Conservation (phyloP, 2,888 invertebrate genomes). For the Pachymerium ferrugineum region DNA sequence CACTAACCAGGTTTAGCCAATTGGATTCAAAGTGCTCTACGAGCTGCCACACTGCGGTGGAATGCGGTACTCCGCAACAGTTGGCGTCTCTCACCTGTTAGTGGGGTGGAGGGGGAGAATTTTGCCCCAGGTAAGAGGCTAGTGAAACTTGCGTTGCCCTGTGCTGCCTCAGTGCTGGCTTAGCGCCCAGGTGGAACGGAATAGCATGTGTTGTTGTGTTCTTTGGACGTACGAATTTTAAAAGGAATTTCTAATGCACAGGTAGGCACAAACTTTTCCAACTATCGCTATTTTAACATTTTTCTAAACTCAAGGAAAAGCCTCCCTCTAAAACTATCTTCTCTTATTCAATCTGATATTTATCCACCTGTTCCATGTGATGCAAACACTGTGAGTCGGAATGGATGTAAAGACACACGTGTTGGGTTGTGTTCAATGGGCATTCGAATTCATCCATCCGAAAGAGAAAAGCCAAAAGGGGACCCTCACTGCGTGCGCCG, state of each 20-base stretch:
- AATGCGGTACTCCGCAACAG: conserved; percentile 14
- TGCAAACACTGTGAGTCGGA: no score
- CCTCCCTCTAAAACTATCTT: no score
- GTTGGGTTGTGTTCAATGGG: conserved; percentile 23
- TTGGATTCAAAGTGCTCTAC: neutral
- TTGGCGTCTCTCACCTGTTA: conserved; percentile 14
- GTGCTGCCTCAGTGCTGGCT: conserved; percentile 21
- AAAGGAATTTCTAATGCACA: neutral
- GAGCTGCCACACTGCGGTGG: neutral
- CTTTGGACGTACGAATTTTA: neutral
- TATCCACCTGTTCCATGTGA: neutral
- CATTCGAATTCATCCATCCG: conserved; percentile 5
- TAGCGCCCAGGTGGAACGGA: conserved; percentile 21
- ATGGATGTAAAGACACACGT: conserved; percentile 10
- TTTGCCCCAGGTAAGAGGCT: conserved; percentile 12
- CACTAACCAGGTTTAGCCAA: neutral
- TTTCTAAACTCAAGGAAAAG: neutral
- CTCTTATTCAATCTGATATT: no score
- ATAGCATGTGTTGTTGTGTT: conserved; percentile 8
- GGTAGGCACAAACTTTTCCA: neutral
- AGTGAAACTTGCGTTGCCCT: conserved; percentile 18
- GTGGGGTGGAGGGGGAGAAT: neutral
- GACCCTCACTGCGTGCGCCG: neutral
- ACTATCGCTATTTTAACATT: no score
- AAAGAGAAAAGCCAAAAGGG: neutral